Conservation (phyloP, 2,888 invertebrate species). For the Acrobasis suavella region DNA sequence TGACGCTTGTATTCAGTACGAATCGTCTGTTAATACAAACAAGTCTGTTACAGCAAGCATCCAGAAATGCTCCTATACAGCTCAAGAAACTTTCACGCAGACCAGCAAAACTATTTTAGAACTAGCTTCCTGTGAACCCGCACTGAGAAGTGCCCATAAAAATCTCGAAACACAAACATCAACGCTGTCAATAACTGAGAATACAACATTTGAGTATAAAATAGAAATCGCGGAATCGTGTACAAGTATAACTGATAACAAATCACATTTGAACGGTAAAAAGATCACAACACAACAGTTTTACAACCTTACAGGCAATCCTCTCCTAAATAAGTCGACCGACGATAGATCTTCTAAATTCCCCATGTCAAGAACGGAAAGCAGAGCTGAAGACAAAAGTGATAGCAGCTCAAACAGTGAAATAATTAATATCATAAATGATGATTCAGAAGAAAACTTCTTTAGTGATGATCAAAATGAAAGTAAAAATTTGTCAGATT, state of each 20-base stretch:
- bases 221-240: slow-evolving; percentile 45
- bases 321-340: slow-evolving; percentile 34
- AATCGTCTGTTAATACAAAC: slow-evolving; percentile 31
- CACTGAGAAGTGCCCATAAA: slow-evolving; percentile 38
- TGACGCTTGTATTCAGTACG: slow-evolving; percentile 37
- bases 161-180: slow-evolving; percentile 72
- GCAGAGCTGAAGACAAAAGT: slow-evolving; percentile 38
- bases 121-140: slow-evolving; percentile 62
- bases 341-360: slow-evolving; percentile 58
- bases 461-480: slow-evolving; percentile 39
- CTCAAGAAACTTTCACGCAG: slow-evolving; percentile 76
- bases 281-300: slow-evolving; percentile 11
- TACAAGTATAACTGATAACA: slow-evolving; percentile 25
- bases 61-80: slow-evolving; percentile 44
- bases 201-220: slow-evolving; percentile 56
- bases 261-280: not conserved
- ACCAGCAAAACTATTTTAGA: slow-evolving; percentile 83
- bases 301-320: slow-evolving; percentile 25
- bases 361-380: slow-evolving; percentile 45
- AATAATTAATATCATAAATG: slow-evolving; percentile 40
- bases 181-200: slow-evolving; percentile 60
- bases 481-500: slow-evolving; percentile 33
- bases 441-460: slow-evolving; percentile 44
- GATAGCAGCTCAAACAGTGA: slow-evolving; percentile 41
- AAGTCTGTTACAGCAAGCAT: slow-evolving; percentile 39